Evolutionary conservation across 2,797 vertebrate species (phyloP).

Genomic region (Sebastes alutus): DNA sequence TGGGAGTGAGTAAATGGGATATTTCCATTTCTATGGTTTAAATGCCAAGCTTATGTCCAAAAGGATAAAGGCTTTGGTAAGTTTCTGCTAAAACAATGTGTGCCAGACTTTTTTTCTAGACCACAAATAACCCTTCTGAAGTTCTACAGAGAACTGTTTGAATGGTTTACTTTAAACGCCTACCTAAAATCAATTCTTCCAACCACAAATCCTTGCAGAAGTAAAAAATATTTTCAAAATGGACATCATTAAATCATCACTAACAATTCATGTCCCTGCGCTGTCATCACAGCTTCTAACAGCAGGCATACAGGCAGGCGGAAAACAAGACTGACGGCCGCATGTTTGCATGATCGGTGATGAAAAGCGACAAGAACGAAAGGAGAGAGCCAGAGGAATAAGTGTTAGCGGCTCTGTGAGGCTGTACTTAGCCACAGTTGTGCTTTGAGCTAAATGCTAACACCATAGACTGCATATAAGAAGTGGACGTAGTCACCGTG

Average conservation of each 20-base stretch:
- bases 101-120: not conserved
- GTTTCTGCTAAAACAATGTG: not conserved
- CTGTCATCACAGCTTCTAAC: not conserved
- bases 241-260: not conserved
- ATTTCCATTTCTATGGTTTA: slow-evolving; percentile 17
- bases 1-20: not conserved
- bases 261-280: not conserved
- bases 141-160: not conserved
- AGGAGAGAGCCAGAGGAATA: not conserved
- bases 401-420: not conserved
- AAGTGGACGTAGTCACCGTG: no score
- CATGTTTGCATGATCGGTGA: not conserved
- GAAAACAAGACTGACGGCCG: not conserved
- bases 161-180: not conserved
- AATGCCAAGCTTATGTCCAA: slow-evolving; percentile 1
- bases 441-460: not conserved
- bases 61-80: not conserved
- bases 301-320: not conserved
- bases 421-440: no score
- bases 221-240: not conserved
- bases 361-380: not conserved
- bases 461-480: no score
- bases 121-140: not conserved
- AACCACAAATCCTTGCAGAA: not conserved
- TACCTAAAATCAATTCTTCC: not conserved